phyloP scores from a whole-genome alignment of 2,888 invertebrate species.

The Daptonema setosum region DNA sequence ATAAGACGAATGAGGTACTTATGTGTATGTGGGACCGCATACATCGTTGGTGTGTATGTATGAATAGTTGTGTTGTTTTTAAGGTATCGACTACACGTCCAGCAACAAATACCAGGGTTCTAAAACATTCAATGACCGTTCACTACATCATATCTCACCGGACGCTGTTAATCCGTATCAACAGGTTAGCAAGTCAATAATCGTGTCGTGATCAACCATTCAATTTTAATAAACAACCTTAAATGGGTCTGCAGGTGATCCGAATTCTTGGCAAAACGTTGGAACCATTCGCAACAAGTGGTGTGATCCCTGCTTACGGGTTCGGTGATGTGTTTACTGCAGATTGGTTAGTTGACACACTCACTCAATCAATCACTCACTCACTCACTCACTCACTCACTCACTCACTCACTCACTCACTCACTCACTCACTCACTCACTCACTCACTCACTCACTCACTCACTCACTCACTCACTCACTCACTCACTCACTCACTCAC shows the following conservation, averaged over 20 bases:
- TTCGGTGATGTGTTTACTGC: slow-evolving; percentile 33
- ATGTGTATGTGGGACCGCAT: too few relatives aligned
- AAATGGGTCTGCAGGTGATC: slow-evolving; percentile 25
- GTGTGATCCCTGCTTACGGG: slow-evolving; percentile 33
- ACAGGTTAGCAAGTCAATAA: slow-evolving; percentile 17
- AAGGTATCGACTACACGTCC: slow-evolving; percentile 35
- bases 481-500: too few relatives aligned
- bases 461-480: too few relatives aligned
- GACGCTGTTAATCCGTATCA: slow-evolving; percentile 30
- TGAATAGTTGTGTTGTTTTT: background rate
- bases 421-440: too few relatives aligned
- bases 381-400: too few relatives aligned
- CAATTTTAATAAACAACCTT: background rate
- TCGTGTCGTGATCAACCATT: too few relatives aligned
- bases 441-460: too few relatives aligned
- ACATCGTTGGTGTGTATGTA: too few relatives aligned
- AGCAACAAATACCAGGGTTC: slow-evolving; percentile 37
- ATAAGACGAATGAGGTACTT: too few relatives aligned
- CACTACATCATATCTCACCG: slow-evolving; percentile 27
- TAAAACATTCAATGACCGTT: slow-evolving; percentile 31
- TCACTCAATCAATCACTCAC: too few relatives aligned
- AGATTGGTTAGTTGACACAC: slow-evolving; percentile 30
- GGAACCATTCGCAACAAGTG: slow-evolving; percentile 31
- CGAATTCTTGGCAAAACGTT: slow-evolving; percentile 32
- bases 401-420: too few relatives aligned